phyloP scores from a whole-genome alignment of 2,113 vertebrate genomes.

The Rhinolophus sinicus region DNA sequence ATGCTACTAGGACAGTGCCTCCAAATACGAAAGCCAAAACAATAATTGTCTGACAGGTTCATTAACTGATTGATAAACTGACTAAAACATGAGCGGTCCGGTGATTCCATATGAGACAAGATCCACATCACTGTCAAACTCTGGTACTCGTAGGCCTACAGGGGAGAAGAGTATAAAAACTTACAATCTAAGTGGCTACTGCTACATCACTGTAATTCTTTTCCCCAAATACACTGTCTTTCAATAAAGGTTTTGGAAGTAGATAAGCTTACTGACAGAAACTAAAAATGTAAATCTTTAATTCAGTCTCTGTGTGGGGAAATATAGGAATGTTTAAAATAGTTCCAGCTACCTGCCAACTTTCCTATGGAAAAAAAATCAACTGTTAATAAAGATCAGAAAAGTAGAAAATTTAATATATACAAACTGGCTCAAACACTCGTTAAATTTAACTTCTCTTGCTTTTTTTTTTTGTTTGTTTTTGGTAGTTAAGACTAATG shows the following conservation, averaged over 20 bases:
- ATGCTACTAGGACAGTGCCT: not conserved
- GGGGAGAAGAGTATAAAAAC: not conserved
- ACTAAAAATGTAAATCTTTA: slow-evolving; percentile 11
- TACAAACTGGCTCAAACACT: not conserved
- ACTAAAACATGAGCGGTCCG: not conserved
- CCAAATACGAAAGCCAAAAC: not conserved
- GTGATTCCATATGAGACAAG: not conserved
- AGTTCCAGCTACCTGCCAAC: not conserved
- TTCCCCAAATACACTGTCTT: not conserved
- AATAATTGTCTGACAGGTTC: not conserved
- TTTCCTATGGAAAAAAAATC: not conserved
- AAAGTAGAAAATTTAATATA: slow-evolving; percentile 9
- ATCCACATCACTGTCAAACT: not conserved
- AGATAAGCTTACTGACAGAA: not conserved
- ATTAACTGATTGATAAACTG: not conserved
- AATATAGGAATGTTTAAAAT: slow-evolving; percentile 33
- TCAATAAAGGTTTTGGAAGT: slow-evolving; percentile 20
- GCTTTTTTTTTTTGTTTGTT: not conserved
- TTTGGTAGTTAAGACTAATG: slow-evolving; percentile 7
- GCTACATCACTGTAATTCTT: not conserved
- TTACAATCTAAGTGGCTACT: not conserved
- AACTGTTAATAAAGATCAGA: slow-evolving; percentile 26
- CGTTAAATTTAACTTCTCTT: slow-evolving; percentile 5
- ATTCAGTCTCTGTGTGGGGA: not conserved
- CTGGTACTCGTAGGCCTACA: not conserved